A percentile compares a stretch with the other conserved stretches of the same genome.
These are phyloP conservation scores for Anthopleura xanthogrammica DNA, from an alignment of 92 coral and sea anemone genomes.

Conservation along the genomic window DNA sequence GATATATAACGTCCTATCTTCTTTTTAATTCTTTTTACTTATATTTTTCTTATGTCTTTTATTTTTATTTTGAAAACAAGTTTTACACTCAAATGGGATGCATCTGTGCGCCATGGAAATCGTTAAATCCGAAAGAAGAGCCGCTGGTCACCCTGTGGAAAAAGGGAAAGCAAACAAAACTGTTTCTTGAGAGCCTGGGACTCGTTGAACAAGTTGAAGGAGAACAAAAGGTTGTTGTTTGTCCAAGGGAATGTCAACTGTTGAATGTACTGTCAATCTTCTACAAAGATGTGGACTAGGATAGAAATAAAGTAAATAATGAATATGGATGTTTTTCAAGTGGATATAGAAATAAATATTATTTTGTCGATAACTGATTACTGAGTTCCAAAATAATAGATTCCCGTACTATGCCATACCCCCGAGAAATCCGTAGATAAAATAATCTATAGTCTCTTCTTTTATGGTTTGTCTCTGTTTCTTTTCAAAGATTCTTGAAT, in stretches of 20 bases:
- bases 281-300: slow-evolving; percentile 54
- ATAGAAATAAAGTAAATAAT: slow-evolving; percentile 3
- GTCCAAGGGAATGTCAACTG: slow-evolving; percentile 69
- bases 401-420: too few relatives aligned
- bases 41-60: background rate
- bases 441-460: too few relatives aligned
- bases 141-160: slow-evolving; percentile 74
- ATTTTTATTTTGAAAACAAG: slow-evolving; percentile 19
- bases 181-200: slow-evolving; percentile 72
- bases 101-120: slow-evolving; percentile 73
- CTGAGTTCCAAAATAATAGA: too few relatives aligned
- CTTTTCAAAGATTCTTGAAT: too few relatives aligned
- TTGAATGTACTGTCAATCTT: slow-evolving; percentile 70
- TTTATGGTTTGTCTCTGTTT: too few relatives aligned
- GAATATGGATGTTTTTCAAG: too few relatives aligned
- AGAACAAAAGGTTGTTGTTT: slow-evolving; percentile 60
- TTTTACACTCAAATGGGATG: slow-evolving; percentile 87
- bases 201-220: slow-evolving; percentile 42
- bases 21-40: background rate
- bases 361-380: too few relatives aligned
- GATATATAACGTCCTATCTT: too few relatives aligned
- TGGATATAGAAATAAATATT: too few relatives aligned
- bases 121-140: slow-evolving; percentile 63
- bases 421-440: too few relatives aligned
- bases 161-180: slow-evolving; percentile 57